Evolutionary conservation across 2,888 invertebrate species (phyloP).

Genomic region (Frankliniella fusca): DNA sequence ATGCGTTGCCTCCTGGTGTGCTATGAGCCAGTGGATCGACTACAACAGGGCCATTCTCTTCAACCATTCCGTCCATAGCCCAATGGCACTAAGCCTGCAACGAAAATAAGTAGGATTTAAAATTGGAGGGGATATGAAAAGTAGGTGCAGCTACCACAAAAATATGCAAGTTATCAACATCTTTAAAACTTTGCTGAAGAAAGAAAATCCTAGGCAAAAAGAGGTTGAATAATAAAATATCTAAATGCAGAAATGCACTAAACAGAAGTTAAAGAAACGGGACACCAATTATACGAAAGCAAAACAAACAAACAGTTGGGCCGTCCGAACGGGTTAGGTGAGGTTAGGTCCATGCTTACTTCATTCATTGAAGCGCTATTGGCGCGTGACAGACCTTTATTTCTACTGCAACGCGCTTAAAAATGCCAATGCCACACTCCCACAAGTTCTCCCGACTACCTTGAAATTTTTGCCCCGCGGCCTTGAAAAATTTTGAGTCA

Average conservation of each 20-base stretch:
- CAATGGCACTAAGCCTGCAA: slow-evolving; percentile 61
- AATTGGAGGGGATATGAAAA: slow-evolving; percentile 11
- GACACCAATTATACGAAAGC: background rate
- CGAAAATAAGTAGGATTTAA: slow-evolving; percentile 49
- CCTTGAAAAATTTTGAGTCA: slow-evolving; percentile 14
- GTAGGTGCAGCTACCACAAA: slow-evolving; percentile 30
- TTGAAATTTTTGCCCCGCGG: slow-evolving; percentile 9
- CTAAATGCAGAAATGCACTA: no score
- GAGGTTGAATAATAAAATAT: background rate
- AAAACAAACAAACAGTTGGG: slow-evolving; percentile 30
- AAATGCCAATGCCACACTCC: background rate
- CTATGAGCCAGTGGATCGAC: slow-evolving; percentile 8
- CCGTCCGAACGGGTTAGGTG: background rate
- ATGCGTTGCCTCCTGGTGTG: slow-evolving; percentile 43
- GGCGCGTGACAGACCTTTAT: background rate
- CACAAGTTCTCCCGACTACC: background rate
- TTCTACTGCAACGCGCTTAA: background rate
- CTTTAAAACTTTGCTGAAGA: slow-evolving; percentile 43
- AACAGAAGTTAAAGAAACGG: no score
- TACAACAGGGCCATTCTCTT: slow-evolving; percentile 66
- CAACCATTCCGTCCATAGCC: slow-evolving; percentile 88
- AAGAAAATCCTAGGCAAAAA: slow-evolving; percentile 10
- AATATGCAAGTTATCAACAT: slow-evolving; percentile 44
- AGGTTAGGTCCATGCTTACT: slow-evolving; percentile 20
- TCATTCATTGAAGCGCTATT: background rate